Base-by-base conservation (phyloP, 2,797 vertebrate species). In the Simalia tracyae region DNA sequence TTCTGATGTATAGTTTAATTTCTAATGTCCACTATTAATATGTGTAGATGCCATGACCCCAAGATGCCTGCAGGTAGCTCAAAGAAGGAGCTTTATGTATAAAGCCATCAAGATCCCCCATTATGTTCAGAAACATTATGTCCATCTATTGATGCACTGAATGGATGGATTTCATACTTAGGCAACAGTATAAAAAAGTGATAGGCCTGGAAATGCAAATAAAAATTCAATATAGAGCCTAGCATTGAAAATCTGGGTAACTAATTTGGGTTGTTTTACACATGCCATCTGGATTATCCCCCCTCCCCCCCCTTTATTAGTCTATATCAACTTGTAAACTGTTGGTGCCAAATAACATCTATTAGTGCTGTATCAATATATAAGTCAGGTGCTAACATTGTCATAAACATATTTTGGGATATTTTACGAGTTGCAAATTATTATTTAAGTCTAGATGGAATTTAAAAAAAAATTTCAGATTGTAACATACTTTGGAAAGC, bases 401-500 rank as follows among this genome's bases (percentile, higher is more conserved):
- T 81, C 76, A 24, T 24, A 81, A 81, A 81, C 76, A 46, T 81
- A 81, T 81, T 81, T 46, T 50, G 72, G 56, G 36, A 4, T 31
- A 50, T 61, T 91, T 50, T 87, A 15, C 9, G 26, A 57, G 22
- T 91, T 89, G 54, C 7, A 56, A n/a, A 26, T 64, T 68, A 17
- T 12, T 84, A 24, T 61, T 91, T 72, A 59, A 68, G 12, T 87
- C 28, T 60, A 28, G 90, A 87, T 46, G 19, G 4, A 24, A 2
- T 46, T 42, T 0, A 81, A 81, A 61, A 81, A 81, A 46, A 64
- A 26, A 7, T 4, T 64, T 26, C 26, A 19, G 28, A 63, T 90
- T 85, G 3, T 54, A 88, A 46, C 22, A 59, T 36, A 92, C 94
- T 94, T 64, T 84, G 57, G 31, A 88, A 95, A 66, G 92, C 66